Evolutionary conservation across 2,888 invertebrate species (phyloP).

Genomic region (Plemyria rubiginata): DNA sequence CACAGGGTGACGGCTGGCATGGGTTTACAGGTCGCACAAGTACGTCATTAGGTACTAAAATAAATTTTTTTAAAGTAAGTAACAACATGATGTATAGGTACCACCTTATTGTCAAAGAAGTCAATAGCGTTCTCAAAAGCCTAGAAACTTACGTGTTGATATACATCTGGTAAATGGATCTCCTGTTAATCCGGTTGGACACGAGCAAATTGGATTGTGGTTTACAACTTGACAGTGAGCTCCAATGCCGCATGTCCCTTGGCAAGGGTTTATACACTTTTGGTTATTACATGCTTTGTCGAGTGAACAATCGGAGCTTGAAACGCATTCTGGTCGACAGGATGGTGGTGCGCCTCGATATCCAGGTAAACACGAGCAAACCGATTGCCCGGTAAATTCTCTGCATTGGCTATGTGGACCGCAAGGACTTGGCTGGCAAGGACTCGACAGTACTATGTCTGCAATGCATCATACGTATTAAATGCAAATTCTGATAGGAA

Average conservation of each 20-base stretch:
- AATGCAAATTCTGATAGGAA: neutral
- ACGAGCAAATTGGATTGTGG: conserved; percentile 90
- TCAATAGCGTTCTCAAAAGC: no score
- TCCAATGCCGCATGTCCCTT: conserved; percentile 90
- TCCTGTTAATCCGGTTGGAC: conserved; percentile 86
- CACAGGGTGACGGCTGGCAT: conserved; percentile 91
- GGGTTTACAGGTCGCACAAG: conserved; percentile 76
- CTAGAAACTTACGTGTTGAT: conserved; percentile 71
- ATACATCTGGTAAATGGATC: conserved; percentile 88
- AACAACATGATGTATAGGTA: no score
- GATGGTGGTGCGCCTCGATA: conserved; percentile 88
- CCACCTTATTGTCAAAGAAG: no score
- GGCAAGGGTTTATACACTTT: conserved; percentile 90
- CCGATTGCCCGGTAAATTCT: conserved; percentile 86
- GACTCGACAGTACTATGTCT: conserved; percentile 75
- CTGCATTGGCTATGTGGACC: conserved; percentile 87
- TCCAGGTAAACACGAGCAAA: conserved; percentile 87
- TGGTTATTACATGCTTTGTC: conserved; percentile 89
- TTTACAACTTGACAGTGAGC: conserved; percentile 91
- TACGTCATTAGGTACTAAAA: conserved; percentile 61
- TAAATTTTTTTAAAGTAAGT: neutral
- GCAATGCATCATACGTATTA: conserved; percentile 34
- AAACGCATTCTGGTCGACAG: conserved; percentile 89
- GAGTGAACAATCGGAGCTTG: conserved; percentile 89
- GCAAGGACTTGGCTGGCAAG: conserved; percentile 87